A percentile compares a stretch with the other conserved stretches of the same genome.
phyloP scores from a whole-genome alignment of 2,888 invertebrate species.

The Zhuqinia jingwanae region DNA sequence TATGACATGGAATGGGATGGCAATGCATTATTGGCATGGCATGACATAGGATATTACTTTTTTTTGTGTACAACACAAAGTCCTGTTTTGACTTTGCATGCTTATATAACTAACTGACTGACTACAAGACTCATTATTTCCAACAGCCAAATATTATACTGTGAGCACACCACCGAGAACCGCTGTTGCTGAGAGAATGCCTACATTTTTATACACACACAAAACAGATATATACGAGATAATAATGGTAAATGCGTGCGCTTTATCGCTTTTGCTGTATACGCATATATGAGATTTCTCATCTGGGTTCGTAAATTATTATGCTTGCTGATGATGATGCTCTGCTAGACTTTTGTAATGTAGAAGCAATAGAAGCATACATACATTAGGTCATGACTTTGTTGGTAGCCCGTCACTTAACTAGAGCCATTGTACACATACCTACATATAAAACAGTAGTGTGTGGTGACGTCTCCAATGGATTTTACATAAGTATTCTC shows the following conservation, averaged over 20 bases:
- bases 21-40: conserved; percentile 52
- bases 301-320: conserved; percentile 61
- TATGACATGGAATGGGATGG: conserved; percentile 54
- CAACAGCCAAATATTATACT: neutral
- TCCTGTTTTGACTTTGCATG: too few species aligned
- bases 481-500: conserved; percentile 34
- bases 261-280: conserved; percentile 52
- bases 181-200: conserved; percentile 36
- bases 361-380: too few species aligned
- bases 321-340: conserved; percentile 17
- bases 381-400: conserved; percentile 35
- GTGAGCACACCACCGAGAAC: neutral
- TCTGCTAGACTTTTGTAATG: too few species aligned
- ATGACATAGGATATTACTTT: conserved; percentile 29
- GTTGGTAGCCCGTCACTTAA: conserved; percentile 56
- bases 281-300: conserved; percentile 42
- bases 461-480: conserved; percentile 64
- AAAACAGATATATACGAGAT: neutral
- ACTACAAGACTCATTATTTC: conserved; percentile 35
- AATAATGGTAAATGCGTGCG: conserved; percentile 32
- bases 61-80: too few species aligned
- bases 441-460: conserved; percentile 51
- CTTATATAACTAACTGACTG: neutral
- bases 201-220: conserved; percentile 14
- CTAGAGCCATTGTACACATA: neutral